Percentiles rank a stretch among this genome's conserved stretches.
Evolutionary conservation across 1,140 invertebrate genomes (phyloP).

Genomic region (Paraescarpia echinospica): DNA sequence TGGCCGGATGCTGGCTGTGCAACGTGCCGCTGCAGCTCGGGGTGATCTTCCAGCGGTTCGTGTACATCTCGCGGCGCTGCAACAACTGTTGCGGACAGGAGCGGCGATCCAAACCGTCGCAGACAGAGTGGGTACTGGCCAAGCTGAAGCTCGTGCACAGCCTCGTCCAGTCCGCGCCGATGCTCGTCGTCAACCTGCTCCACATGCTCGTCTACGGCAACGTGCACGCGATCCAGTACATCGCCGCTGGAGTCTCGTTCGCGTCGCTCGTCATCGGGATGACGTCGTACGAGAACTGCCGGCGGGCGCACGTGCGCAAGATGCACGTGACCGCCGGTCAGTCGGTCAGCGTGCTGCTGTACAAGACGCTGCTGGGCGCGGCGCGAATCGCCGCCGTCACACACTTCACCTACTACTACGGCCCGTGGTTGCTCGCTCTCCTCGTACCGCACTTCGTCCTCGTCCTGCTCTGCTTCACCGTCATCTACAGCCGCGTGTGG

Average conservation of each 20-base stretch:
- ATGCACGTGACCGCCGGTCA: background rate
- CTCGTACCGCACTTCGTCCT: constrained; percentile 17
- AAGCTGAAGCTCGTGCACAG: constrained; percentile 21
- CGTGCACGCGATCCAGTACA: background rate
- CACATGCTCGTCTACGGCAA: constrained; percentile 13
- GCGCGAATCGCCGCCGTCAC: background rate
- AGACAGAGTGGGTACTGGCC: constrained; percentile 13
- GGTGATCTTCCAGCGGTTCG: constrained; percentile 1
- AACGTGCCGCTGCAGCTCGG: constrained; percentile 20
- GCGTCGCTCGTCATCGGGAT: background rate
- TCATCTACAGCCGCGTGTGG: constrained; percentile 13
- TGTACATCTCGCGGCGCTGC: background rate
- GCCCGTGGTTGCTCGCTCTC: constrained; percentile 11
- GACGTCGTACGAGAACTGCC: constrained; percentile 1
- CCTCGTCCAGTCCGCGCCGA: constrained; percentile 12
- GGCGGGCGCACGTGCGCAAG: background rate
- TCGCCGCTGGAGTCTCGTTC: constrained; percentile 13
- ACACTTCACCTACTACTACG: constrained; percentile 16
- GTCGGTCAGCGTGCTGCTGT: background rate
- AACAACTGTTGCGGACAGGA: background rate
- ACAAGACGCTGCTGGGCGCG: constrained; percentile 1
- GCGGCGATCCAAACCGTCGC: background rate
- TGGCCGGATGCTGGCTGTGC: background rate
- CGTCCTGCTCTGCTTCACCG: constrained; percentile 10
- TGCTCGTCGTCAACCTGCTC: constrained; percentile 10